Percentiles rank a stretch among this genome's conserved stretches.
Evolutionary conservation across 2,797 vertebrate species (phyloP).

Genomic region (Gymnocypris eckloni): DNA sequence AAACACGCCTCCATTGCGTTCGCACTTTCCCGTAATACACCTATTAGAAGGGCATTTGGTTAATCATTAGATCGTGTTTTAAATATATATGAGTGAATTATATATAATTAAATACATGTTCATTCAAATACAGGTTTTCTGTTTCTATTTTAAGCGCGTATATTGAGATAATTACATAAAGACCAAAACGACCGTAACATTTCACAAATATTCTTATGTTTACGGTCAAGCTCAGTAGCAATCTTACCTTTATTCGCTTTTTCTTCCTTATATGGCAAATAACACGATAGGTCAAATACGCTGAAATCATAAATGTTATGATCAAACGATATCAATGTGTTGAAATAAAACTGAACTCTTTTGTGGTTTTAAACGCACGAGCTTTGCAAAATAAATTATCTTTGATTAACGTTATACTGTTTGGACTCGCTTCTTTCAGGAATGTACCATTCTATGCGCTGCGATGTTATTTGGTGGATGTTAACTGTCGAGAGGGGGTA

Average conservation of each 20-base stretch:
- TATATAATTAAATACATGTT: too few species aligned
- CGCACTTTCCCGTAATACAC: background rate
- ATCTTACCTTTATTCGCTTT: slow-evolving; percentile 57
- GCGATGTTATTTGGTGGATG: too few species aligned
- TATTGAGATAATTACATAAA: background rate
- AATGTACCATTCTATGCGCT: slow-evolving; percentile 31
- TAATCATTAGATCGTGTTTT: background rate
- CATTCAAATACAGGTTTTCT: fast-evolving
- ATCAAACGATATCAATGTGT: background rate
- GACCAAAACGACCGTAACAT: fast-evolving
- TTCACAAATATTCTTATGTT: background rate
- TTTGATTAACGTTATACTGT: background rate
- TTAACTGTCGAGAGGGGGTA: background rate
- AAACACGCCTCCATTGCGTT: slow-evolving; percentile 37
- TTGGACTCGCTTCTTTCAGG: slow-evolving; percentile 8
- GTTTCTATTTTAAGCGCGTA: background rate
- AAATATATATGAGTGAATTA: too few species aligned
- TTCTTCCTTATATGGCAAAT: slow-evolving; percentile 63
- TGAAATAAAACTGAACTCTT: background rate
- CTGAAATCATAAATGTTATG: background rate
- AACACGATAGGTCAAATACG: background rate
- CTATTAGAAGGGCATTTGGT: fast-evolving
- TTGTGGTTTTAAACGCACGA: background rate
- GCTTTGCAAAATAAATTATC: background rate
- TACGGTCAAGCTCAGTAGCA: slow-evolving; percentile 39